phyloP scores from a whole-genome alignment of 1,140 invertebrate genomes.

The Pantala flavescens region DNA sequence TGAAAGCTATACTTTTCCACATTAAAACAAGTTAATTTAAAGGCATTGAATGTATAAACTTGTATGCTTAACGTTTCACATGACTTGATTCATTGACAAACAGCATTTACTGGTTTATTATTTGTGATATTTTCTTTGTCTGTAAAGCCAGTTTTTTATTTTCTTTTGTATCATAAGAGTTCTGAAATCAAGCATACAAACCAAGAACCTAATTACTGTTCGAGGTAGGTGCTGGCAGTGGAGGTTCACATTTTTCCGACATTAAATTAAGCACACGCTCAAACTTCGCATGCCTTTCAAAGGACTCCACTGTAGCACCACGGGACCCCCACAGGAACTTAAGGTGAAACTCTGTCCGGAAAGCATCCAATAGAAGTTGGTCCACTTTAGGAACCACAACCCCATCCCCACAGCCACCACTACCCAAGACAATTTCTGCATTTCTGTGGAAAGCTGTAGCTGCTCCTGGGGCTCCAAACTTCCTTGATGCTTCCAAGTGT shows the following conservation, averaged over 20 bases:
- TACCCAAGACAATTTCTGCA: constrained; percentile 56
- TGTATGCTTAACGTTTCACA: not conserved
- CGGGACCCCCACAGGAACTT: constrained; percentile 76
- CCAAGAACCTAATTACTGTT: not conserved
- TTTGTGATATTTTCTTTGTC: not conserved
- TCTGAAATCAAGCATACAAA: not conserved
- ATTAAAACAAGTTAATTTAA: too few relatives aligned
- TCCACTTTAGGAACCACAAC: constrained; percentile 47
- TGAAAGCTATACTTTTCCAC: too few relatives aligned
- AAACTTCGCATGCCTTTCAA: constrained; percentile 63
- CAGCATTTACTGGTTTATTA: not conserved
- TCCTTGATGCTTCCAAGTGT: constrained; percentile 53
- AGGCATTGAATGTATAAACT: not conserved
- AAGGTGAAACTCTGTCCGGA: constrained; percentile 75
- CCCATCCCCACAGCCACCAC: not conserved
- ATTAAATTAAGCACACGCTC: constrained; percentile 63
- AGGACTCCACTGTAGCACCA: constrained; percentile 49
- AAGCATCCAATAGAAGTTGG: constrained; percentile 61
- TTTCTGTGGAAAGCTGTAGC: constrained; percentile 57
- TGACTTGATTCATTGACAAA: not conserved
- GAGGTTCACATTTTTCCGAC: constrained; percentile 55
- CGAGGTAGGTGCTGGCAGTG: not conserved
- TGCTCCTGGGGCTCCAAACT: constrained; percentile 44
- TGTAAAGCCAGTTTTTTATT: not conserved
- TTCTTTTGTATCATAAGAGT: not conserved